Evolutionary conservation across 2,888 invertebrate genomes (phyloP), one percentile per base, ranked within the genome.

Genomic region (Patella pellucida): DNA sequence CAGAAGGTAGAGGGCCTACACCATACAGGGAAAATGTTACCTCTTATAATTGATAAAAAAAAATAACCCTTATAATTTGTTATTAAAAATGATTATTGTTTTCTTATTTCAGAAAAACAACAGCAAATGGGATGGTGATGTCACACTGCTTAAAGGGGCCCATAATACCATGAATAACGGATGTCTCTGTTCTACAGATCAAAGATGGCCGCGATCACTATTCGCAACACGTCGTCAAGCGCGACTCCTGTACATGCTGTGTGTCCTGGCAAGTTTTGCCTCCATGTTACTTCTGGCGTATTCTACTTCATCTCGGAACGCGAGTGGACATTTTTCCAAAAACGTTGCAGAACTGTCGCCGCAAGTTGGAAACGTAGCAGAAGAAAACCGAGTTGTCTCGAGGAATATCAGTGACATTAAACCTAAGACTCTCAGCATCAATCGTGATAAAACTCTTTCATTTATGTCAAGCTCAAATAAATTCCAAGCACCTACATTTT

Each of bases 181-280:
- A 62, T 62, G 62, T 16, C 23, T 9, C 12, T 14, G 23, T 23
- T 62, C 62, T 62, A 0, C 23, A 62, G 62, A 62, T 62, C 15
- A 19, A 62, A n/a, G 62, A 62, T 62, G 62, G 19, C 19, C 62
- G 23, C 62, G 19, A 62, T 14, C 62, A 62, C 14, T 62, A 11
- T 23, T 19, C 9, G 19, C 62, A 62, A 62, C 62, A 23, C 62
- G 62, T 62, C 62, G 62, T 19, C 62, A 62, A 62, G 62, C 62
- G 23, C 62, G 62, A 11, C 23, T 62, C 19, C 0, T 62, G 62
- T 62, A 62, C 62, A 11, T 62, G 19, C 11, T 62, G 23, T 62
- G 62, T 62, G 9, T 62, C 3, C 62, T 62, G 12, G 23, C 19
- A 9, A 62, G 62, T 62, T 62, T 62, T 62, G 62, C 11, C 19